These are phyloP conservation scores for Aethina tumida DNA, from an alignment of 1,140 invertebrate genomes.

Conservation along the genomic window DNA sequence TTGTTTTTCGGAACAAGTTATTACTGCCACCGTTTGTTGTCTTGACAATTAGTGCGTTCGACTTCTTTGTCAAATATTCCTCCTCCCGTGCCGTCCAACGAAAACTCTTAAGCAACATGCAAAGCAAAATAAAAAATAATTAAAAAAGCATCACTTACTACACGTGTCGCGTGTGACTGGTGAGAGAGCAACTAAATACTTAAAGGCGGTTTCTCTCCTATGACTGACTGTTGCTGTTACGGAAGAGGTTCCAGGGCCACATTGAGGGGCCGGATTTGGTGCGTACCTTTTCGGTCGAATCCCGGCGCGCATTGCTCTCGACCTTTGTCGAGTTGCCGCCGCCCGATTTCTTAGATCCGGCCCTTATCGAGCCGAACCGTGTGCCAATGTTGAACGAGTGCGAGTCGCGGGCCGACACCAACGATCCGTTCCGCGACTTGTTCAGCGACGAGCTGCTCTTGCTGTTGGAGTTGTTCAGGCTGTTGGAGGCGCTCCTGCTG, in stretches of 20 bases:
- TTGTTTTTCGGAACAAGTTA: no score
- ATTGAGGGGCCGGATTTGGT: constrained; percentile 49
- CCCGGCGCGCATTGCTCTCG: constrained; percentile 9
- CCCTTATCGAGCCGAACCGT: no score
- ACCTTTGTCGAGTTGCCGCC: constrained; percentile 17
- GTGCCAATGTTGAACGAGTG: constrained; percentile 44
- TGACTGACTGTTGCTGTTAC: constrained; percentile 39
- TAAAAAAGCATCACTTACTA: constrained; percentile 34
- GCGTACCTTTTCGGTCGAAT: constrained; percentile 49
- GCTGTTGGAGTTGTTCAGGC: constrained; percentile 22
- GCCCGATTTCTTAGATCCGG: constrained; percentile 23
- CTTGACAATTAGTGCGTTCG: no score
- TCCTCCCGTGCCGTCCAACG: constrained; percentile 11
- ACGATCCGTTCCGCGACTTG: constrained; percentile 36
- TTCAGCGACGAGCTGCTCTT: constrained; percentile 30
- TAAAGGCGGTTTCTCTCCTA: constrained; percentile 19
- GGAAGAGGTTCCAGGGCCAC: constrained; percentile 59
- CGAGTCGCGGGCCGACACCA: constrained; percentile 45
- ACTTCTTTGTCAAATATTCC: no score
- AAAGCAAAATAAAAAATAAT: constrained; percentile 23
- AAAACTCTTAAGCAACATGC: constrained; percentile 1
- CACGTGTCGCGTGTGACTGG: constrained; percentile 15
- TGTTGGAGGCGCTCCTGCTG: constrained; percentile 31
- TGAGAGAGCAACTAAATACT: constrained; percentile 23
- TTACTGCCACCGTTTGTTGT: no score